Base-by-base conservation (phyloP, 2,888 invertebrate species). In the Aquatica leii region DNA sequence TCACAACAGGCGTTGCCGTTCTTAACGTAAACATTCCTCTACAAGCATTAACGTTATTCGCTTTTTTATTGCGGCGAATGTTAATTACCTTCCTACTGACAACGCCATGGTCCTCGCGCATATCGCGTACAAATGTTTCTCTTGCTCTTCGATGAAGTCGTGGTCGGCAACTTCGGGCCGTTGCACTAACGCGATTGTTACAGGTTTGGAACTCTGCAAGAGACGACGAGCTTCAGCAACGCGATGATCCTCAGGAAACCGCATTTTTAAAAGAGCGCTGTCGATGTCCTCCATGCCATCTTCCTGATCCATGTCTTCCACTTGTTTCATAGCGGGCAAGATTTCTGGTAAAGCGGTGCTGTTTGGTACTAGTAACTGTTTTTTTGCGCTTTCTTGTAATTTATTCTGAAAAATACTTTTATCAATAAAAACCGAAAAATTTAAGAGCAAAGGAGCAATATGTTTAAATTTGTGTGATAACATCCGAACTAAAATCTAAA, bases 71-170 rank as follows among this genome's bases (percentile, higher is more conserved):
- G n/a, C n/a, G n/a, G n/a, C n/a, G n/a, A 48, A 49, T 43, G 31
- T 31, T 17, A 9, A 58, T 74, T 81, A 87, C 93, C 93, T 87
- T 18, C 94, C 97, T 31, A 96, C 86, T 0, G 97, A 93, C 48
- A 97, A 80, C 0, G 96, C 93, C 94, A 96, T 96, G 0, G 97
- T 97, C 73, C 97, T 86, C 0, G 94, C 93, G 75, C 94, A 95
- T 31, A 96, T 83, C 0, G 94, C 91, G 76, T 91, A 93, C 57
- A 98, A 82, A 80, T 94, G 92, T 71, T 93, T 90, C 81, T 97
- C 97, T 79, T 97, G 96, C 76, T 97, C 95, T 80, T 97, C 96
- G 57, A 97, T 94, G 74, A 95, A 97, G 79, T 97, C 97, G 78
- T 97, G 97, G 81, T 97, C 97, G n/a, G 94, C 92, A 1, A 96